Base-by-base conservation (phyloP, 2,113 vertebrate genomes). In the Sinosuthora webbiana region DNA sequence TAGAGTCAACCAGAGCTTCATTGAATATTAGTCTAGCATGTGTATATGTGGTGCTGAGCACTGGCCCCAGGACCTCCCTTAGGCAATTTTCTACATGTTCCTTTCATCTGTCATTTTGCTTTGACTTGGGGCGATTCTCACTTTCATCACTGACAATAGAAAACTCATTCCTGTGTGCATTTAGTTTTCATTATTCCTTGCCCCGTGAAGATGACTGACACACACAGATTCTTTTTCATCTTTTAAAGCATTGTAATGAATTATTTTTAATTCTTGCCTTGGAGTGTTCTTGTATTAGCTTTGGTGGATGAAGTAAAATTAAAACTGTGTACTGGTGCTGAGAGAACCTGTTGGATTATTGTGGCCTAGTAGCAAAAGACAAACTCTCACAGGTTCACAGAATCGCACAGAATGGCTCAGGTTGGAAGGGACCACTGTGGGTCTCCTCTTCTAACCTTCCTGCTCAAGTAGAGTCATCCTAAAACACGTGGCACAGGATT, bases 21-120 rank as follows among this genome's bases (percentile, higher is more conserved):
- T 96, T 97, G 97, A 93, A 95, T 95, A 95, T 92, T 92, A 95
- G 93, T 52, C 92, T 94, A 94, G 95, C 93, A 95, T 89, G 95
- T 95, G 81, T 93, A 87, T 94, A 77, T 47, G 77, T 95, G 78
- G 91, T 91, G 88, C 74, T 62, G 87, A 87, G 94, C 19, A 9
- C 47, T 10, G 50, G 95, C 97, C 95, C 84, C 69, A 33, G 89
- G 96, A 95, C 75, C 65, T 82, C 90, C 97, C 94, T 56, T 5
- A 90, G 95, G 97, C 82, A 0, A 91, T 81, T 77, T 97, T 94
- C 95, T 92, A 94, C 93, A 95, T 62, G 86, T 90, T 96, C 83
- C 93, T 97, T 96, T 97, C 95, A 94, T 96, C 95, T 96, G 95
- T 97, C 97, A 96, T 95, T 96, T 93, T 90, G 83, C 92, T 97